phyloP scores from a whole-genome alignment of 2,888 invertebrate genomes.

The Cryptus armator region DNA sequence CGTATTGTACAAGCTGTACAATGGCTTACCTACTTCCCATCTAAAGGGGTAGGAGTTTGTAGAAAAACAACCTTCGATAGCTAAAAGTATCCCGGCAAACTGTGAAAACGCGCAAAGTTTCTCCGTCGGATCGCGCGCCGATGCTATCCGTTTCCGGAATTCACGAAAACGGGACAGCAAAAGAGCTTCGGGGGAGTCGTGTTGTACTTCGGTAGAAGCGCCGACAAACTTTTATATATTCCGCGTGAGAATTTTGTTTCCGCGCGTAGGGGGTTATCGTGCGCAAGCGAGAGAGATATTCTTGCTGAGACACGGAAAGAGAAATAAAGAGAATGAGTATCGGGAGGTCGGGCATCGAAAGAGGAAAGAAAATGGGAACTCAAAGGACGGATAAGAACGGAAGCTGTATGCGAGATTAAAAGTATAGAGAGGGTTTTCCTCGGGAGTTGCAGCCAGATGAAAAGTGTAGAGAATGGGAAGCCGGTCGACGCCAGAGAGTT shows the following conservation, averaged over 20 bases:
- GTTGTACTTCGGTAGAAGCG: neutral
- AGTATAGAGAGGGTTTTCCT: conserved; percentile 50
- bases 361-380: conserved; percentile 21
- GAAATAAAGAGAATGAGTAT: neutral
- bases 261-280: neutral
- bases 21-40: neutral
- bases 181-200: neutral
- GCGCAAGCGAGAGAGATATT: neutral
- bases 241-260: neutral
- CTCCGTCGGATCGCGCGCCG: neutral
- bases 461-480: conserved; percentile 53
- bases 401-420: conserved; percentile 59
- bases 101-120: neutral
- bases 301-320: neutral
- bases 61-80: neutral
- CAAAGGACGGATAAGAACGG: neutral
- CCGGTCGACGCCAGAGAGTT: conserved; percentile 52
- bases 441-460: conserved; percentile 53
- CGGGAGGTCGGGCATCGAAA: neutral
- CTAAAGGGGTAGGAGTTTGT: no score
- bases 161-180: neutral
- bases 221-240: conserved; percentile 10
- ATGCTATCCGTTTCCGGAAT: neutral
- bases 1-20: conserved; percentile 20
- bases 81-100: neutral